Evolutionary conservation across 2,113 vertebrate species (phyloP).

Genomic region (Desmodus rotundus): DNA sequence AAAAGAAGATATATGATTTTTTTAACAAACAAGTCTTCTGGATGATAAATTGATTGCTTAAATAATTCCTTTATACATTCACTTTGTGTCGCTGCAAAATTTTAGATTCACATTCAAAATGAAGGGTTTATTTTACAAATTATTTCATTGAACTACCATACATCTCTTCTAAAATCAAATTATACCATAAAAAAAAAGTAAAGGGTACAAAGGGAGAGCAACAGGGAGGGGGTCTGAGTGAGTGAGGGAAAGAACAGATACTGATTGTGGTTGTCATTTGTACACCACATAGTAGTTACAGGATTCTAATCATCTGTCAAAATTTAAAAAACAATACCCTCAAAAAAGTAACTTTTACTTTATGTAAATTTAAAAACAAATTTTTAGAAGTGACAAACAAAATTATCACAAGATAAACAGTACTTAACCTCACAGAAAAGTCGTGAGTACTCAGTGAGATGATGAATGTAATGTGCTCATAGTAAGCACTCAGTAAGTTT

Average conservation of each 20-base stretch:
- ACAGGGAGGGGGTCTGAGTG: fast-evolving
- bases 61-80: background rate
- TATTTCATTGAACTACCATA: background rate
- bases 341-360: background rate
- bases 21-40: background rate
- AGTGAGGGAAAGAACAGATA: background rate
- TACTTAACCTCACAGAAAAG: background rate
- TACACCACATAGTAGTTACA: background rate
- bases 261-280: background rate
- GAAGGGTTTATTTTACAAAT: background rate
- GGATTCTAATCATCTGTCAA: background rate
- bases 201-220: background rate
- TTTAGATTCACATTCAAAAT: background rate
- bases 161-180: background rate
- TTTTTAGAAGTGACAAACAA: background rate
- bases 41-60: conserved; percentile 18
- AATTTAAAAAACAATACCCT: background rate
- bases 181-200: background rate
- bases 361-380: background rate
- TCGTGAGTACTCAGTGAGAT: background rate
- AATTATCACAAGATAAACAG: background rate
- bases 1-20: background rate
- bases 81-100: background rate
- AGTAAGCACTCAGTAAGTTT: background rate
- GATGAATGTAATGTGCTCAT: background rate